These are phyloP conservation scores for Brachyptera putata DNA, from an alignment of 2,888 invertebrate genomes.

Conservation along the genomic window DNA sequence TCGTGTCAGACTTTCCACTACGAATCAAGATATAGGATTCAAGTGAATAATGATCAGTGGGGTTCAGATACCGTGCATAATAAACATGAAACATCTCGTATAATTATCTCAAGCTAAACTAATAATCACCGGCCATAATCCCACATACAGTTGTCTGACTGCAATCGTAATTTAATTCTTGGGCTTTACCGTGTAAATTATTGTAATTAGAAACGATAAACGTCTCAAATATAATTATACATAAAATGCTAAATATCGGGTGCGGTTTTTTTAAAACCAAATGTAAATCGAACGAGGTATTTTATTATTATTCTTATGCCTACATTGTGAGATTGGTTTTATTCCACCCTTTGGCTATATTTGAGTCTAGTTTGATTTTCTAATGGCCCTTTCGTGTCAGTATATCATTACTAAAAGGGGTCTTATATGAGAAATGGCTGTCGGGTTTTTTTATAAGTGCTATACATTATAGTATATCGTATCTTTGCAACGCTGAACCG, in stretches of 20 bases:
- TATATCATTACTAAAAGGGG: slow-evolving; percentile 23
- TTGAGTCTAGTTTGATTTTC: slow-evolving; percentile 15
- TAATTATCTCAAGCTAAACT: slow-evolving; percentile 3
- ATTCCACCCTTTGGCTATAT: slow-evolving; percentile 16
- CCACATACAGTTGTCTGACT: slow-evolving; percentile 6
- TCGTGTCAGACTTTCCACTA: no score
- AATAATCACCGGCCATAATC: not conserved
- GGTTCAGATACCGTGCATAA: not conserved
- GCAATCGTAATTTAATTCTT: slow-evolving; percentile 9
- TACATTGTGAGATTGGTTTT: slow-evolving; percentile 3
- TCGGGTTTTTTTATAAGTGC: slow-evolving; percentile 14
- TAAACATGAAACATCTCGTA: slow-evolving; percentile 6
- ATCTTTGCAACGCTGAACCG: slow-evolving; percentile 9
- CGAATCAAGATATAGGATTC: no score
- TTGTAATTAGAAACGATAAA: slow-evolving; percentile 17
- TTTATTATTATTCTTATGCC: slow-evolving; percentile 15
- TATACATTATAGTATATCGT: slow-evolving; percentile 2
- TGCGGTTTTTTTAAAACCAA: not conserved
- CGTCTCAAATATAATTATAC: slow-evolving; percentile 15
- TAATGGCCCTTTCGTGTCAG: slow-evolving; percentile 24
- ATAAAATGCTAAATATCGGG: slow-evolving; percentile 14
- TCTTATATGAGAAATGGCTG: slow-evolving; percentile 19
- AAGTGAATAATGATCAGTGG: not conserved
- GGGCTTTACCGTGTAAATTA: slow-evolving; percentile 12
- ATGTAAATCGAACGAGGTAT: slow-evolving; percentile 12